A percentile compares a stretch with the other conserved stretches of the same genome.
Conservation (phyloP, 2,888 invertebrate genomes). For the Junonia oenone region DNA sequence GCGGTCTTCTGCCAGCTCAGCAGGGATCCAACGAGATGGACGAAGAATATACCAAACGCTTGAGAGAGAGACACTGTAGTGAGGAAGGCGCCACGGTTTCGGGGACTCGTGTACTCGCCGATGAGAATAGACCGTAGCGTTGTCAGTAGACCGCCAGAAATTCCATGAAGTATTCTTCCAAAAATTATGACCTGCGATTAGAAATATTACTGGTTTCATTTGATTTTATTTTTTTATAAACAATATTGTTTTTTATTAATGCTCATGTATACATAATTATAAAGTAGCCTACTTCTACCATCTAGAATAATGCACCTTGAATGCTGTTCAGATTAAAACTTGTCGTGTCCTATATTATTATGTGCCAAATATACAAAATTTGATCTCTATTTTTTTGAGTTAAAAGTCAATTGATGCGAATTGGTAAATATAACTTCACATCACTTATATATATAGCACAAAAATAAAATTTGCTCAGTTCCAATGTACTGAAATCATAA, state of each 20-base stretch:
- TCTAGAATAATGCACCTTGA: too few relatives aligned
- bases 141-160: conserved; percentile 72
- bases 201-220: neutral
- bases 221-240: neutral
- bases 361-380: too few relatives aligned
- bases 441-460: too few relatives aligned
- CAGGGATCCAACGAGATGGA: conserved; percentile 81
- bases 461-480: neutral
- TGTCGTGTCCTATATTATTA: too few relatives aligned
- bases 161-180: conserved; percentile 54
- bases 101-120: conserved; percentile 79
- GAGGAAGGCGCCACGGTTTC: conserved; percentile 80
- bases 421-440: too few relatives aligned
- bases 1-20: conserved; percentile 78
- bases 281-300: too few relatives aligned
- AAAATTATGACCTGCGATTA: conserved; percentile 44
- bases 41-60: conserved; percentile 79
- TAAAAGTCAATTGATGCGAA: too few relatives aligned
- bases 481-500: neutral
- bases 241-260: neutral
- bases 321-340: too few relatives aligned
- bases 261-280: too few relatives aligned
- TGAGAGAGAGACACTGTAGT: conserved; percentile 79
- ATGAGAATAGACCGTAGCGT: conserved; percentile 71
- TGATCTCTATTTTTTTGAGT: too few relatives aligned